Evolutionary conservation across 2,797 vertebrate species (phyloP).

Genomic region (Parauchenoglanis ngamensis): DNA sequence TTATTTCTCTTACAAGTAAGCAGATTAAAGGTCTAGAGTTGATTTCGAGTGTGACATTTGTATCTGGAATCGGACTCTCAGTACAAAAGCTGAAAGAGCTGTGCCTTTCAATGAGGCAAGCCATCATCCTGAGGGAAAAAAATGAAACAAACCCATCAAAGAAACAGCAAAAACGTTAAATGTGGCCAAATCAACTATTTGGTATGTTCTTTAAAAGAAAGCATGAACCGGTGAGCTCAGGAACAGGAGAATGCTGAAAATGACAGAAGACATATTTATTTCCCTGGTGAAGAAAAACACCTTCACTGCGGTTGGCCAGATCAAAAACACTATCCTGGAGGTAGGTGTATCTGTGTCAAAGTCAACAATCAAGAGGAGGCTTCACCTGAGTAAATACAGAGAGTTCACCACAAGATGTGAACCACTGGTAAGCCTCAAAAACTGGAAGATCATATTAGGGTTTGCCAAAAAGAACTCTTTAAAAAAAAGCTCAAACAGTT

Average conservation of each 20-base stretch:
- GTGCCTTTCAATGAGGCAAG: background rate
- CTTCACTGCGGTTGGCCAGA: background rate
- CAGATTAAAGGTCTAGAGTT: no score
- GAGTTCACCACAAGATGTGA: background rate
- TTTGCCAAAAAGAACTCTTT: background rate
- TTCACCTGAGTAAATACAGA: background rate
- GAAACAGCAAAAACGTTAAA: constrained; percentile 42
- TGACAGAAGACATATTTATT: background rate
- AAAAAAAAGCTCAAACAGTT: background rate
- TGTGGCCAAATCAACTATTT: constrained; percentile 47
- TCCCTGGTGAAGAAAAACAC: background rate
- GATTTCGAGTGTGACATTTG: background rate
- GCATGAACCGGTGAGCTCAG: background rate
- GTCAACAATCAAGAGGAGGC: background rate
- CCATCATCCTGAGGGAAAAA: background rate
- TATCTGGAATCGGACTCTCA: background rate
- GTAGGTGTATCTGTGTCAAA: background rate
- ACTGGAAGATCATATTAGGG: background rate
- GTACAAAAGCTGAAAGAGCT: background rate
- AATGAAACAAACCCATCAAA: background rate
- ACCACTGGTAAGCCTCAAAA: background rate
- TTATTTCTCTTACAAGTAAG: background rate
- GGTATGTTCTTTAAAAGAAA: background rate
- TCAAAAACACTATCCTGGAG: background rate
- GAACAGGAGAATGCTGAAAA: background rate